Base-by-base conservation (phyloP, 2,888 invertebrate species). In the Cacoxenus indagator region DNA sequence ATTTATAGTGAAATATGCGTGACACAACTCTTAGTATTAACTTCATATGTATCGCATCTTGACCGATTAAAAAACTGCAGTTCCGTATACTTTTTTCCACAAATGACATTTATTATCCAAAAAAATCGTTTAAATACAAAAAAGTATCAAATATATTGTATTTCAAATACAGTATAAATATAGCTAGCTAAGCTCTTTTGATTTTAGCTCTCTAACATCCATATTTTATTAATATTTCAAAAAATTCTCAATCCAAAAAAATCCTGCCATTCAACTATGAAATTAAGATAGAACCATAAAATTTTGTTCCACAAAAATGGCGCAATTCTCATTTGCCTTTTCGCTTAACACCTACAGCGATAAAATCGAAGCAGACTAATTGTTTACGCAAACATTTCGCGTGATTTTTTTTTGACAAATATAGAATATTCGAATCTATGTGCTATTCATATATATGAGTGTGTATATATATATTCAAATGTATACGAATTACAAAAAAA, bases 251-350 rank as follows among this genome's bases (percentile, higher is more conserved):
- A 3, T 37, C 29, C 59, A 59, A 27, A 57, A 59, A 27, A 14
- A n/a, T n/a, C n/a, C n/a, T 19, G 17, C 14, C 26, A 59, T 19
- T 31, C 14, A 24, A 27, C 17, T n/a, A 57, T 27, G 11, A 57
- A 26, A 57, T 14, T 24, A 24, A 22, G 8, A 27, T 24, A 9
- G 9, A 24, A 24, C 6, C 51, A 64, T 64, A 67, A 31, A 37
- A 65, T 73, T 67, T 55, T 67, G 67, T 67, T 70, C 70, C 70
- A 74, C 64, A 67, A 64, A 64, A 67, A n/a, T 67, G 19, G 24
- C n/a, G 59, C 65, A 64, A 26, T 17, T 54, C 45, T 61, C 37
- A n/a, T 43, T n/a, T 17, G 48, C 51, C 31, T 24, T 17, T n/a
- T n/a, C n/a, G n/a, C n/a, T n/a, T n/a, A n/a, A n/a, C n/a, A n/a